Percentiles rank a stretch among this genome's conserved stretches.
Evolutionary conservation across 2,888 invertebrate genomes (phyloP).

Genomic region (Myopa testacea): DNA sequence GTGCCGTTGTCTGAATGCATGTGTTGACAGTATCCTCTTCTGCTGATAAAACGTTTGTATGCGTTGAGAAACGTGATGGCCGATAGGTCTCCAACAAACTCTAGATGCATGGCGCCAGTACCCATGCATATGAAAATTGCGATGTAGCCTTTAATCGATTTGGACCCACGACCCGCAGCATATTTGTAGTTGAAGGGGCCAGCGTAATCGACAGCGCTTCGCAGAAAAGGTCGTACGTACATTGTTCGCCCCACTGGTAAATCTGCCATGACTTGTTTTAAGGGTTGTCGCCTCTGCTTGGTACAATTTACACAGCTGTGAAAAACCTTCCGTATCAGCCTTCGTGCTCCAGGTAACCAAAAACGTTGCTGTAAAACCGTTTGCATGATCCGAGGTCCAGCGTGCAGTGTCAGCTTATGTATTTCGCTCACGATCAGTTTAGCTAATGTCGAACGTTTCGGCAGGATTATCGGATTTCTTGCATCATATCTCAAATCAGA

Average conservation of each 20-base stretch:
- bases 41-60: slow-evolving; percentile 4
- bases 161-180: neutral
- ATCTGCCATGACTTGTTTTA: neutral
- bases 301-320: slow-evolving; percentile 7
- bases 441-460: slow-evolving; percentile 26
- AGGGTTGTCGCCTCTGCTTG: no score
- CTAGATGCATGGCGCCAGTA: slow-evolving; percentile 29
- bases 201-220: neutral
- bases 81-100: slow-evolving; percentile 22
- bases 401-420: neutral
- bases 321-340: neutral
- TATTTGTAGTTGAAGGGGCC: neutral
- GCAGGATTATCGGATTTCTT: slow-evolving; percentile 32
- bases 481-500: slow-evolving; percentile 1
- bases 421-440: slow-evolving; percentile 13
- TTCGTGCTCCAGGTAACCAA: neutral
- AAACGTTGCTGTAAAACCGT: neutral
- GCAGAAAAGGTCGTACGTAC: slow-evolving; percentile 20
- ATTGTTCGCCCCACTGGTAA: slow-evolving; percentile 16
- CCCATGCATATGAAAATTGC: slow-evolving; percentile 9
- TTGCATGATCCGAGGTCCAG: slow-evolving; percentile 19
- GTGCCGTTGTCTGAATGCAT: slow-evolving; percentile 18
- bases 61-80: slow-evolving; percentile 8
- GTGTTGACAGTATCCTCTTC: neutral
- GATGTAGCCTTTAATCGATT: slow-evolving; percentile 17